Percentiles rank a stretch among this genome's conserved stretches.
Conservation (phyloP, 2,797 vertebrate genomes). For the Anas capensis region DNA sequence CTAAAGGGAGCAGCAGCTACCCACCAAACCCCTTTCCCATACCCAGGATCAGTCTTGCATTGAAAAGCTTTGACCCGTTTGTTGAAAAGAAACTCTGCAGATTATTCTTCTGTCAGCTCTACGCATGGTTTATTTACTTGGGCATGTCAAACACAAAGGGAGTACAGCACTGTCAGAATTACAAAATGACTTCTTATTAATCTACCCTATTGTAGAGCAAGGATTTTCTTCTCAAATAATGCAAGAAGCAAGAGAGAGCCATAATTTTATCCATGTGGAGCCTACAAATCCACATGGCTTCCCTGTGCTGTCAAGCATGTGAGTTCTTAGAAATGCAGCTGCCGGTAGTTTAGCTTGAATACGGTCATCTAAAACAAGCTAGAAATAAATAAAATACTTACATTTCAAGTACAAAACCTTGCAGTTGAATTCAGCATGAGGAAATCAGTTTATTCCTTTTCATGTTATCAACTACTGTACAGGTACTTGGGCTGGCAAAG, state of each 20-base stretch:
- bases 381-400: conserved; percentile 94
- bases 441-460: conserved; percentile 75
- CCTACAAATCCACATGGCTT: conserved; percentile 20
- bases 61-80: neutral
- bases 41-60: neutral
- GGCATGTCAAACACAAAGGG: conserved; percentile 4
- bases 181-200: conserved; percentile 63
- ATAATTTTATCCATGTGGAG: neutral
- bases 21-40: neutral
- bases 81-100: neutral
- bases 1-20: neutral
- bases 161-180: neutral
- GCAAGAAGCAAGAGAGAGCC: conserved; percentile 45
- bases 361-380: conserved; percentile 51
- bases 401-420: conserved; percentile 89
- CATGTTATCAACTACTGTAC: conserved; percentile 60
- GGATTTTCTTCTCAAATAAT: conserved; percentile 45
- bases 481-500: conserved; percentile 54
- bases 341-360: conserved; percentile 23
- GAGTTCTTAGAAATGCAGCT: conserved; percentile 5
- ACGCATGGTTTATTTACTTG: neutral
- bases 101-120: neutral
- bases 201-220: conserved; percentile 25
- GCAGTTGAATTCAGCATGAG: conserved; percentile 82
- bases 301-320: neutral